Base-by-base conservation (phyloP, 2,113 vertebrate genomes). In the human (Homo sapiens) region DNA sequence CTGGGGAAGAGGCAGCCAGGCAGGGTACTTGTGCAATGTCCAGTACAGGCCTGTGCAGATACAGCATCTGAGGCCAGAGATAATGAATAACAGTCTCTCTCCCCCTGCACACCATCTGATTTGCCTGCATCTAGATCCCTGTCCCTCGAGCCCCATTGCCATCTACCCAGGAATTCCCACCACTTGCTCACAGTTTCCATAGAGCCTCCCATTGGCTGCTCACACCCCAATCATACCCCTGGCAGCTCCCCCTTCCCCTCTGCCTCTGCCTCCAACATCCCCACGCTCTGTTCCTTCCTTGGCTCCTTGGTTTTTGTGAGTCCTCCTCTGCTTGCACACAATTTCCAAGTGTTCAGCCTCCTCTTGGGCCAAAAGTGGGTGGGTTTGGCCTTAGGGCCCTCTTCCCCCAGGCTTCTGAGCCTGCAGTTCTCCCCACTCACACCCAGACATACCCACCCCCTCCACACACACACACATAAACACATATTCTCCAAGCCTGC, bases 161-260 rank as follows among this genome's bases (percentile, higher is more conserved):
- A 80, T 76, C 57, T 61, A 92, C 59, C 75, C 82, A 96, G 89
- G 80, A 96, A 88, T 88, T 78, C 87, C 72, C 16, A 68, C 64
- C 38, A 57, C 61, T 86, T 75, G 79, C 57, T 97, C 94, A 97
- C 75, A 96, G 80, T 97, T 97, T 96, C 93, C 91, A 90, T 12
- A 76, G 9, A 72, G 70, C 57, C 78, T 16, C 40, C 35, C 45
- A 3, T 48, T 90, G 55, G 80, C 91, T 87, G 70, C 35, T 35
- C 64, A 76, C 25, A 30, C 45, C 38, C 45, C 20, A 57, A 20
- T 84, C 17, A 80, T 86, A 50, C 55, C 72, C 83, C 20, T 84
- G 73, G n/a, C 13, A 2, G 75, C 45, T 50, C 35, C 43, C 40
- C 50, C 23, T 59, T 64, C 13, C 13, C 27, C 83, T 68, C 22